A percentile compares a stretch with the other conserved stretches of the same genome.
Evolutionary conservation across 2,113 vertebrate genomes (phyloP).

Genomic region (Accipiter cooperii): DNA sequence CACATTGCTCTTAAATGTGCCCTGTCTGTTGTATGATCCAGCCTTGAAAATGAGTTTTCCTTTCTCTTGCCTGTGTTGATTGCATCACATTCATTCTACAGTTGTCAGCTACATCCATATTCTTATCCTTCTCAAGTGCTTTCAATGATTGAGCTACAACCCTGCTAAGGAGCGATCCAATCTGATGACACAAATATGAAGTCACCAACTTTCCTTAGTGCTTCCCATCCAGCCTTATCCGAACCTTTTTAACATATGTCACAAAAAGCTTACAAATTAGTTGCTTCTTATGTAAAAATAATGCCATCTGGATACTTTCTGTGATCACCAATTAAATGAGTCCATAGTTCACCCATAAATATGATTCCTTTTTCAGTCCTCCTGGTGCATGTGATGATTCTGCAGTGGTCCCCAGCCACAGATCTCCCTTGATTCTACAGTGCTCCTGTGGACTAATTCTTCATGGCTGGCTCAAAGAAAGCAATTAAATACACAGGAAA

Average conservation of each 20-base stretch:
- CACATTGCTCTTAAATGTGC: not conserved
- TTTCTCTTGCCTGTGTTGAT: not conserved
- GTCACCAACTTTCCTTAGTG: not conserved
- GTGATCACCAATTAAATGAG: not conserved
- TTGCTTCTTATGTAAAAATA: not conserved
- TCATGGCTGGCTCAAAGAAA: not conserved
- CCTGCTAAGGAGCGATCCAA: not conserved
- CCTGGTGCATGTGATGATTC: not conserved
- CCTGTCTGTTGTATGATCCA: not conserved
- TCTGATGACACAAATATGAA: not conserved
- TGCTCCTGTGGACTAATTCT: no score
- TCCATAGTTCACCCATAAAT: not conserved
- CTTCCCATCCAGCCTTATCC: not conserved
- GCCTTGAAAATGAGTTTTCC: not conserved
- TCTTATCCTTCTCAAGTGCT: not conserved
- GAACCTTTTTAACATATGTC: not conserved
- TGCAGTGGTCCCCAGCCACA: not conserved
- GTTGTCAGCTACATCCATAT: not conserved
- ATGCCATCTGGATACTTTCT: not conserved
- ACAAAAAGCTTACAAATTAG: not conserved
- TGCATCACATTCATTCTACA: not conserved
- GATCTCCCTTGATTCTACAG: not conserved
- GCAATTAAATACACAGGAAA: not conserved
- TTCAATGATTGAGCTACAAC: not conserved
- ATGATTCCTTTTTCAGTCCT: not conserved